Percentiles rank a stretch among this genome's conserved stretches.
Conservation (phyloP, 2,797 vertebrate species). For the Sebastes nivosus region DNA sequence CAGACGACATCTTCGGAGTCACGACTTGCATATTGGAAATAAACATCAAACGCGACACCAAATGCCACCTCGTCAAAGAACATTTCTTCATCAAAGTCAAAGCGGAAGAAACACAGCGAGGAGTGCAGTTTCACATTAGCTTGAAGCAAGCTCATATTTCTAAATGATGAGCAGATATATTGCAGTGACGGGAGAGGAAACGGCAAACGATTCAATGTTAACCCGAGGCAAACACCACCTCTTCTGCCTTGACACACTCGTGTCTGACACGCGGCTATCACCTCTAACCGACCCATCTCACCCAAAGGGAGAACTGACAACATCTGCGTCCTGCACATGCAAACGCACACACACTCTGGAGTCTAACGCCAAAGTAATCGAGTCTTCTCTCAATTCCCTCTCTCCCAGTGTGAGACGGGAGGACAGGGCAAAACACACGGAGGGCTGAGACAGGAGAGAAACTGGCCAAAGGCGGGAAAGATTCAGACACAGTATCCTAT, state of each 20-base stretch:
- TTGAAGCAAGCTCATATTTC: background rate
- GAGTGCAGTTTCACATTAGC: background rate
- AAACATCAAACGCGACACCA: constrained; percentile 25
- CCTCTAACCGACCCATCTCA: constrained; percentile 22
- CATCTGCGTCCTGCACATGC: constrained; percentile 16
- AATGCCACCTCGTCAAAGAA: constrained; percentile 23
- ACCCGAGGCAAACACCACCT: constrained; percentile 23
- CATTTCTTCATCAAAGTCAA: constrained; percentile 22
- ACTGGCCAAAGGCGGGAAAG: background rate
- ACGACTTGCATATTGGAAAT: constrained; percentile 18
- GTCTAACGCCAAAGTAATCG: constrained; percentile 14
- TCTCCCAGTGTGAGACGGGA: background rate
- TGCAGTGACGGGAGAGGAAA: background rate
- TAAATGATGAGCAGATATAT: constrained; percentile 8
- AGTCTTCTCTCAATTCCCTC: background rate
- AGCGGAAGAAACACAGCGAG: background rate
- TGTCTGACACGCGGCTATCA: constrained; percentile 9
- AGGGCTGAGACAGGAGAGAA: background rate
- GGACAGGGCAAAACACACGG: background rate
- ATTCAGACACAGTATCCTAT: background rate
- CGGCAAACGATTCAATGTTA: background rate
- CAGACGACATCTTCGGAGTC: constrained; percentile 14
- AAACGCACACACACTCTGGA: constrained; percentile 1
- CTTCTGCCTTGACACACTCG: background rate
- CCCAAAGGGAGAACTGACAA: constrained; percentile 20